These are phyloP conservation scores for Dicrurus megarhynchus DNA, from an alignment of 2,113 vertebrate species.

Conservation along the genomic window DNA sequence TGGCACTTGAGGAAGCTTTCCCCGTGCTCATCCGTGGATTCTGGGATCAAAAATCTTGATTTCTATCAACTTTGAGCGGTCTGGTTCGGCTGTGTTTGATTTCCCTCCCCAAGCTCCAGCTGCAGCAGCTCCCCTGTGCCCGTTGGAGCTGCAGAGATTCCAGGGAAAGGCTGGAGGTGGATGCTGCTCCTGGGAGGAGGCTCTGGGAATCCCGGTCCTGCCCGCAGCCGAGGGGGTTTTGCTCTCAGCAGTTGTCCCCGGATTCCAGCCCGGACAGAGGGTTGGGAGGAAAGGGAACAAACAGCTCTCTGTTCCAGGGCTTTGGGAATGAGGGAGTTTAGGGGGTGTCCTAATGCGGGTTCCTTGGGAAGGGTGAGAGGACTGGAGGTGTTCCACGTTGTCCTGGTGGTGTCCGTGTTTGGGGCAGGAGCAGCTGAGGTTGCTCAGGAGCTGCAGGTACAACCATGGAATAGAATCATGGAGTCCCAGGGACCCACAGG, in stretches of 20 bases:
- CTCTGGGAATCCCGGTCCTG: background rate
- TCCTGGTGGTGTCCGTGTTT: background rate
- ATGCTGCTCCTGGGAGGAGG: no score
- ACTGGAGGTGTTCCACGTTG: fast-evolving
- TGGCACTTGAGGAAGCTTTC: background rate
- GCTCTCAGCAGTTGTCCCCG: background rate
- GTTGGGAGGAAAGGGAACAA: background rate
- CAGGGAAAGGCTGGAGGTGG: fast-evolving
- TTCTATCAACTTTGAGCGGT: fast-evolving
- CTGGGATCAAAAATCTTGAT: fast-evolving
- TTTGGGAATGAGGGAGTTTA: background rate
- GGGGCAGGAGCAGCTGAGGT: background rate
- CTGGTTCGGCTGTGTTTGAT: background rate
- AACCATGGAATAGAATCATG: background rate
- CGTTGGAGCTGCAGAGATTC: fast-evolving
- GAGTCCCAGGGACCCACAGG: background rate
- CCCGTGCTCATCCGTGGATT: fast-evolving
- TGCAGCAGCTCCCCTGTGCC: background rate
- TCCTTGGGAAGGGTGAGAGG: background rate
- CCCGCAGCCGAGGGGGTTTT: background rate
- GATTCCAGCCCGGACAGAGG: background rate
- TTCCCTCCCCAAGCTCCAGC: fast-evolving
- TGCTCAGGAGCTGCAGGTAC: background rate
- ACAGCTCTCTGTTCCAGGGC: background rate
- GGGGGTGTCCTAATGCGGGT: background rate